phyloP scores from a whole-genome alignment of 1,140 invertebrate species.

The Macrobrachium nipponense region DNA sequence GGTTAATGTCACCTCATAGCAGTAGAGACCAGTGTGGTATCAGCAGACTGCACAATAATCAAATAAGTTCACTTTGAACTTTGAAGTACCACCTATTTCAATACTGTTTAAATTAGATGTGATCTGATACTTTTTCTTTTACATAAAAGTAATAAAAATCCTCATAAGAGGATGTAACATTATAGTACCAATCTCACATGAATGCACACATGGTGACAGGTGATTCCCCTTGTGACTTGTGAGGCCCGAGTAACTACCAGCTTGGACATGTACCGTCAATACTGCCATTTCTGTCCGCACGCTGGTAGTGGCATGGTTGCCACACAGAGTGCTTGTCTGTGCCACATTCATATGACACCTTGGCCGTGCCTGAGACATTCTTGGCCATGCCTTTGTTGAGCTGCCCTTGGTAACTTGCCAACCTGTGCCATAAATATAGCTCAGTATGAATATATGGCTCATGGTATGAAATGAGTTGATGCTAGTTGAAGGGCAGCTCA shows the following conservation, averaged over 20 bases:
- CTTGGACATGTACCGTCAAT: slow-evolving; percentile 47
- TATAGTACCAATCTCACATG: no score
- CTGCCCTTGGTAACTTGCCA: background rate
- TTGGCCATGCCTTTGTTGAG: slow-evolving; percentile 23
- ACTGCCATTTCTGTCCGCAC: slow-evolving; percentile 56
- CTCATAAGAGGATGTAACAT: no score
- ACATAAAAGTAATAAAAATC: no score
- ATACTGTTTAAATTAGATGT: no score
- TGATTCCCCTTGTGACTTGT: slow-evolving; percentile 54
- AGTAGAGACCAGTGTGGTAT: slow-evolving; percentile 42
- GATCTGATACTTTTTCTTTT: no score
- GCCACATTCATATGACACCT: slow-evolving; percentile 51
- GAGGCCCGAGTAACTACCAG: slow-evolving; percentile 52
- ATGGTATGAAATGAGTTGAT: background rate
- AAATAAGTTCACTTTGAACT: background rate
- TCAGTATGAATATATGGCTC: background rate
- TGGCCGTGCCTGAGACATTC: slow-evolving; percentile 33
- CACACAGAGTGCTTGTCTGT: slow-evolving; percentile 59
- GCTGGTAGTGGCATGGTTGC: slow-evolving; percentile 53
- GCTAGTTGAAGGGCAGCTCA: background rate
- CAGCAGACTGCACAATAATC: slow-evolving; percentile 46
- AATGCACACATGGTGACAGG: slow-evolving; percentile 26
- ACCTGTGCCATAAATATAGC: slow-evolving; percentile 32
- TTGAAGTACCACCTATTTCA: background rate
- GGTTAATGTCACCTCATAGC: slow-evolving; percentile 46